Evolutionary conservation across 2,113 vertebrate species (phyloP).

Genomic region (Corynorhinus townsendii): DNA sequence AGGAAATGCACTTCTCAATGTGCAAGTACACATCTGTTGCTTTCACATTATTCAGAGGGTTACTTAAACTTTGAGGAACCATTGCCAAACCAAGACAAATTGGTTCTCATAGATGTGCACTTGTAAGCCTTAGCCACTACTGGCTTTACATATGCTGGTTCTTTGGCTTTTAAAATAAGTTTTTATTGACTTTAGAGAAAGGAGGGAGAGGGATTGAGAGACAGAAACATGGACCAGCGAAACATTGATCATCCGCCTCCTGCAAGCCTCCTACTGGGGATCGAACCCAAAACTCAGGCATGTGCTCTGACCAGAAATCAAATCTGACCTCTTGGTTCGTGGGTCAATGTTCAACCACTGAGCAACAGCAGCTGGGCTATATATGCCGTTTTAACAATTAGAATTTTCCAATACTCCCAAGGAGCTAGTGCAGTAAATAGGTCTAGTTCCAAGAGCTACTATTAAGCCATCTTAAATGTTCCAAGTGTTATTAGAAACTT

Average conservation of each 20-base stretch:
- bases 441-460: background rate
- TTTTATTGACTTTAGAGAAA: no score
- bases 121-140: background rate
- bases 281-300: no score
- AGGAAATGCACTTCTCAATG: background rate
- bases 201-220: no score
- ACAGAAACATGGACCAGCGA: no score
- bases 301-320: no score
- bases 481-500: background rate
- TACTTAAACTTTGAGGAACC: background rate
- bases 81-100: background rate
- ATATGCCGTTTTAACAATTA: background rate
- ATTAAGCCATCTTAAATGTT: background rate
- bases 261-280: no score
- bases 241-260: no score
- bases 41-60: background rate
- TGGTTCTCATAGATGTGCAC: background rate
- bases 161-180: no score
- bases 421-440: background rate
- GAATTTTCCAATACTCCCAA: background rate
- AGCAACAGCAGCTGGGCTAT: no score
- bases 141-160: background rate
- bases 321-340: no score
- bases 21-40: background rate
- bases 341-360: no score